Percentiles rank a stretch among this genome's conserved stretches.
Evolutionary conservation across 2,797 vertebrate species (phyloP).

Genomic region (Brotula barbata): DNA sequence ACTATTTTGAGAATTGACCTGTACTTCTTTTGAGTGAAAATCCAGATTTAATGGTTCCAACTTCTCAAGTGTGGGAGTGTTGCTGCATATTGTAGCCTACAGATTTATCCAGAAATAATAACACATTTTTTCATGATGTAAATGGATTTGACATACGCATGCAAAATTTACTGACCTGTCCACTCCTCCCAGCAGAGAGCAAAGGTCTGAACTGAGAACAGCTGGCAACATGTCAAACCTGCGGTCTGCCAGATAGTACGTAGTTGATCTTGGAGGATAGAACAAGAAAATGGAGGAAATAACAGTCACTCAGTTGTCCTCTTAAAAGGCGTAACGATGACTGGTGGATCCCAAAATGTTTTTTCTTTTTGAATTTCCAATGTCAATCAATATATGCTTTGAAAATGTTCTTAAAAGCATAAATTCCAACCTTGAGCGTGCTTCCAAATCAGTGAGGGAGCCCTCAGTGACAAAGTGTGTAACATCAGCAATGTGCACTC

Average conservation of each 20-base stretch:
- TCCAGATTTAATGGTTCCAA: no score
- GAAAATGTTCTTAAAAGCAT: no score
- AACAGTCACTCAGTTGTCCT: background rate
- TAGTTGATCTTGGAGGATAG: constrained; percentile 84
- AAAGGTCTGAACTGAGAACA: constrained; percentile 87
- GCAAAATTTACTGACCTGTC: constrained; percentile 82
- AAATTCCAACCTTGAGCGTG: constrained; percentile 80
- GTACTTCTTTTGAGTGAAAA: no score
- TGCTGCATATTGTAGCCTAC: no score
- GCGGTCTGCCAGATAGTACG: constrained; percentile 91
- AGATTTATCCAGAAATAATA: no score
- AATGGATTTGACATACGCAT: background rate
- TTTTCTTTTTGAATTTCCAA: no score
- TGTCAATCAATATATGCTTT: no score
- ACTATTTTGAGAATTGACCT: no score
- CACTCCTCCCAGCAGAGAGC: constrained; percentile 89
- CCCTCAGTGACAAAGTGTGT: constrained; percentile 88
- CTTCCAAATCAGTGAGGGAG: constrained; percentile 89
- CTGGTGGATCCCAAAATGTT: no score
- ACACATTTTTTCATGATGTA: no score
- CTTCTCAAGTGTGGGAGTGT: no score
- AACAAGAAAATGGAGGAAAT: background rate
- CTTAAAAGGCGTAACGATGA: no score
- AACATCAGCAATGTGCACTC: constrained; percentile 96
- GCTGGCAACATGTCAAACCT: constrained; percentile 94